Base-by-base conservation (phyloP, 2,888 invertebrate species). In the Parochlus steinenii region DNA sequence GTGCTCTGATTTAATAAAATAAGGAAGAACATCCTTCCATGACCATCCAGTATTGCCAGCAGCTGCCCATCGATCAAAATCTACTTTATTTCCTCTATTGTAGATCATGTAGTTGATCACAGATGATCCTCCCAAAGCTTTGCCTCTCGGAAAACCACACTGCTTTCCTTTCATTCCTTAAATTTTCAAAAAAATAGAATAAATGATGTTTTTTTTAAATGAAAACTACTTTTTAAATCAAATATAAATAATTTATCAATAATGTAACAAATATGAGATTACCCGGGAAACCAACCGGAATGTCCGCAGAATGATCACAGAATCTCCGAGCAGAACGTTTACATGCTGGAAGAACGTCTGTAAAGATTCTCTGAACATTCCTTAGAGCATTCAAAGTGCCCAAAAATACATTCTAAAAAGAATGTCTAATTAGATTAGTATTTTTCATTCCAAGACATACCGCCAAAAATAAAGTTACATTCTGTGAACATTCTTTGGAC, bases 11-110 rank as follows among this genome's bases (percentile, higher is more conserved):
- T 50, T 51, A 8, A 47, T 41, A 38, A 52, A 55, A 39, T 52
- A 53, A 5, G 48, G 50, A 5, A 55, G 39, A n/a, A 55, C 47
- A 18, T 50, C 47, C 18, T 51, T 41, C 33, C 47, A 54, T 12
- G 61, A 31, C 68, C 68, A 69, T 4, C 64, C 63, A 3, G 38
- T 22, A 37, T 49, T 52, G 10, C 51, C 51, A 5, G 40, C 39
- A 15, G 40, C 41, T 11, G 38, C 42, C 43, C 44, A 47, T 14
- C 38, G 41, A 37, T 50, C 47, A 40, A 46, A 50, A 36, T 49
- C 48, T 17, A 40, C 29, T 16, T 39, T 40, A 37, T 45, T 46
- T 6, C 51, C 49, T 26, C 51, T 40, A 8, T 48, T 47, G 36
- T 51, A 49, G 11, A 51, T 44, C 46, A 47, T 46, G 36, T 46